Base-by-base conservation (phyloP, 2,797 vertebrate species). In the Diceros bicornis region DNA sequence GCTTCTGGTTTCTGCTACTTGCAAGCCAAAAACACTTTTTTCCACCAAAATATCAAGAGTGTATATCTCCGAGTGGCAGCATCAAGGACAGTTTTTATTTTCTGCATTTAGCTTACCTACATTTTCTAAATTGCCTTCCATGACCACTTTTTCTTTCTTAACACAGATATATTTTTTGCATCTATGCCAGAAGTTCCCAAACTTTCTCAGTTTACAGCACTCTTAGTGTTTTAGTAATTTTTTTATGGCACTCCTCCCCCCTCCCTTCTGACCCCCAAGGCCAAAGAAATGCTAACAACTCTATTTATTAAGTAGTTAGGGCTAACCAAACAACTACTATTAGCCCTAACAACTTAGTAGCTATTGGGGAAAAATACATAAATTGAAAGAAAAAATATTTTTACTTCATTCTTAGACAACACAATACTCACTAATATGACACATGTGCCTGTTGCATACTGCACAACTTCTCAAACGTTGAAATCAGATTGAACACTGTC, bases 51-150 rank as follows among this genome's bases (percentile, higher is more conserved):
- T 55, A 82, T 17, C 27, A 84, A 85, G 12, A 44, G 18, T n/a
- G 7, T 9, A 0, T 71, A 32, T 68, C n/a, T 75, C 77, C 71
- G 18, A 13, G 29, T 62, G n/a, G 37, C 14, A 59, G 18, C 8
- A 69, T 29, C 17, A 32, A 93, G 34, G 66, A 23, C 18, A 91
- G 34, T 59, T 17, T 82, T 87, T 69, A 84, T 68, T 81, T 88
- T 79, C 77, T 89, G 78, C 68, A 68, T 79, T 87, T 61, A 89
- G 47, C n/a, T 96, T 83, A 78, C 55, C 87, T 68, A 83, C 64
- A 16, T 91, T 90, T 91, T 90, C 77, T 37, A 75, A 66, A 87
- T 29, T 52, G 47, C 34, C 32, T 68, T 61, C 57, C 4, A 27
- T 66, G 57, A 50, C 66, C 50, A 44, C 8, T 37, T 91, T 77